Percentiles rank a stretch among this genome's conserved stretches.
Conservation (phyloP, 1,140 invertebrate genomes). For the Aethina tumida region DNA sequence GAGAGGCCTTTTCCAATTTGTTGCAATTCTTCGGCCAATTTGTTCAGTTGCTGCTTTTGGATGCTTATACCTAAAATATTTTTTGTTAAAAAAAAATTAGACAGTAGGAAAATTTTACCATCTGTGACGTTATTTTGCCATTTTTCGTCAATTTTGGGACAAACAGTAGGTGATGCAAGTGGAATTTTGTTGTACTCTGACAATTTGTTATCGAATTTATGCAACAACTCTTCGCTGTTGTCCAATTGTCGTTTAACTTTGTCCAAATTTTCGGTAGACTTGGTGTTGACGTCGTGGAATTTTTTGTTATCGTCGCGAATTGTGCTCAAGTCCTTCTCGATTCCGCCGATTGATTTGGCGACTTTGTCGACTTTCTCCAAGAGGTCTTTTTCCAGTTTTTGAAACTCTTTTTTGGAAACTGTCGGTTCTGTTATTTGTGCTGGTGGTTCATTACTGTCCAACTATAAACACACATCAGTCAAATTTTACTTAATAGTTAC, state of each 20-base stretch:
- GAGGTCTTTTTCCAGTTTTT: conserved; percentile 44
- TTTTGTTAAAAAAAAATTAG: too few species aligned
- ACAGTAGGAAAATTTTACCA: too few species aligned
- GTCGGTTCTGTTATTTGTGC: conserved; percentile 22
- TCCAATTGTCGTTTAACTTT: conserved; percentile 30
- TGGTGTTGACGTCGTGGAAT: conserved; percentile 26
- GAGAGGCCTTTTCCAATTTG: too few species aligned
- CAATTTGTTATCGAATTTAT: conserved; percentile 44
- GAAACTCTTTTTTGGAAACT: conserved; percentile 31
- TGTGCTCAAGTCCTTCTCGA: conserved; percentile 42
- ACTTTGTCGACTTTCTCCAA: conserved; percentile 45
- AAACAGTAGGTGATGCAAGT: too few species aligned
- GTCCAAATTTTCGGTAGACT: conserved; percentile 28
- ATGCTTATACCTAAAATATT: too few species aligned
- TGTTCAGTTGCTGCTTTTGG: too few species aligned
- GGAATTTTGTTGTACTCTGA: conserved; percentile 41
- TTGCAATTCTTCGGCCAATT: too few species aligned
- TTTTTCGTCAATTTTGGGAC: conserved; percentile 41
- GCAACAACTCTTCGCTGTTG: conserved; percentile 40
- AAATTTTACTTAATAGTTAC: not conserved
- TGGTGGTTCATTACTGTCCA: conserved; percentile 13
- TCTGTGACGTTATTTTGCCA: conserved; percentile 34
- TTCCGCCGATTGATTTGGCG: conserved; percentile 40
- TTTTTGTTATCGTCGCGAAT: conserved; percentile 30
- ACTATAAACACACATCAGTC: conserved; percentile 7